A percentile compares a stretch with the other conserved stretches of the same genome.
Evolutionary conservation across 1,140 invertebrate species (phyloP).

Genomic region (Gryon sp.): DNA sequence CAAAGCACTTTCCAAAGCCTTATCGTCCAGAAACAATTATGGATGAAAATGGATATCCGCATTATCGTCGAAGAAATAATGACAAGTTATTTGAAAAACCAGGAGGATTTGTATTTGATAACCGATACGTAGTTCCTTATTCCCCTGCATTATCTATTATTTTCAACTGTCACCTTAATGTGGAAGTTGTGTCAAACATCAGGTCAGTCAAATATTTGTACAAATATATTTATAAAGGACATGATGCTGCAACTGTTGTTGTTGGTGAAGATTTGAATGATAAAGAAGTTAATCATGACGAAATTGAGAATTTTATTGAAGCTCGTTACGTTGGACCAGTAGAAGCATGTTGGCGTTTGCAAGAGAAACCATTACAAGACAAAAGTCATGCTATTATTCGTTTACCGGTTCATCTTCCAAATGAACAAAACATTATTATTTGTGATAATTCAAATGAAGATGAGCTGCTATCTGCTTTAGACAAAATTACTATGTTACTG

Average conservation of each 20-base stretch:
- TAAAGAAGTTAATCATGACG: constrained; percentile 2
- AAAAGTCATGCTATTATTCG: constrained; percentile 5
- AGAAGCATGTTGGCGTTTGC: background rate
- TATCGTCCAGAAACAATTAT: too few species aligned
- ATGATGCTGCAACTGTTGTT: too few species aligned
- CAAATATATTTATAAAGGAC: too few species aligned
- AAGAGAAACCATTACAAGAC: background rate
- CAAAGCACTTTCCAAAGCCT: background rate
- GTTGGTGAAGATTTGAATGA: too few species aligned
- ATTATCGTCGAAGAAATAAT: background rate
- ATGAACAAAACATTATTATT: background rate
- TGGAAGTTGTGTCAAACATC: too few species aligned
- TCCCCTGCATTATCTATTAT: too few species aligned
- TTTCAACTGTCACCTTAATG: too few species aligned
- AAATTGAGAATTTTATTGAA: background rate
- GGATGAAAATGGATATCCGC: too few species aligned
- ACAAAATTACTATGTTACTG: background rate
- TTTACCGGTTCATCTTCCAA: background rate
- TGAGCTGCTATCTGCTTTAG: background rate
- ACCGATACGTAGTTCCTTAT: background rate
- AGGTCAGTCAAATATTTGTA: too few species aligned
- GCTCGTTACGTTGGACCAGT: background rate
- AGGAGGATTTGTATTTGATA: background rate
- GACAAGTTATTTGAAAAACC: background rate
- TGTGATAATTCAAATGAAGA: background rate